phyloP scores from a whole-genome alignment of 2,113 vertebrate species.

The Mesoclemmys tuberculata region DNA sequence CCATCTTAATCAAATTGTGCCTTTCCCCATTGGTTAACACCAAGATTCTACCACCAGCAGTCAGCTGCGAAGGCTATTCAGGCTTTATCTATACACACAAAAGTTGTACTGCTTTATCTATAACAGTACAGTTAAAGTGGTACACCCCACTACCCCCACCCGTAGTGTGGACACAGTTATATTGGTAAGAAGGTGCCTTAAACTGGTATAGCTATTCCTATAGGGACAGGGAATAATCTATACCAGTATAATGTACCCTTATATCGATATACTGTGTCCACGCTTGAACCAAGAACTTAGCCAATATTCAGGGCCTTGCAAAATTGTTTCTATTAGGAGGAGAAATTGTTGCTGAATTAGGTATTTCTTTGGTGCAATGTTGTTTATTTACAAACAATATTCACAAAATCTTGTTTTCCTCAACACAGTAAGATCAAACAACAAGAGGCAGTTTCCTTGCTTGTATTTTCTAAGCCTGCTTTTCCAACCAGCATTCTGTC shows the following conservation, averaged over 20 bases:
- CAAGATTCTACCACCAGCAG: background rate
- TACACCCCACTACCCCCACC: background rate
- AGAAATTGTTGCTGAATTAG: background rate
- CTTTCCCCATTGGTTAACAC: background rate
- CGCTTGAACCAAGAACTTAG: background rate
- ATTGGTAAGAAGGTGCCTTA: too few relatives aligned
- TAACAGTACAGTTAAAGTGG: background rate
- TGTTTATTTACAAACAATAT: background rate
- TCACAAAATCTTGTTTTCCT: too few relatives aligned
- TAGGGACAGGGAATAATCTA: background rate
- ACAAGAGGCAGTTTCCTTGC: background rate
- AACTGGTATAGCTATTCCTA: background rate
- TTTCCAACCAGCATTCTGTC: too few relatives aligned
- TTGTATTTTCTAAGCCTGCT: background rate
- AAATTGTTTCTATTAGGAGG: background rate
- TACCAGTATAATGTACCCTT: background rate
- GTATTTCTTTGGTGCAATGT: background rate
- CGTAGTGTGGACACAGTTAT: background rate
- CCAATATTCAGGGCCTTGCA: background rate
- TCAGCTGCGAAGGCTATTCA: background rate
- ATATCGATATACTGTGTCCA: background rate
- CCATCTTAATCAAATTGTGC: background rate
- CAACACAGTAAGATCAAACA: background rate
- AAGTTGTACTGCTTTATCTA: too few relatives aligned
- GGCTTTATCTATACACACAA: background rate